Evolutionary conservation across 1,140 invertebrate species (phyloP).

Genomic region (Galleria mellonella): DNA sequence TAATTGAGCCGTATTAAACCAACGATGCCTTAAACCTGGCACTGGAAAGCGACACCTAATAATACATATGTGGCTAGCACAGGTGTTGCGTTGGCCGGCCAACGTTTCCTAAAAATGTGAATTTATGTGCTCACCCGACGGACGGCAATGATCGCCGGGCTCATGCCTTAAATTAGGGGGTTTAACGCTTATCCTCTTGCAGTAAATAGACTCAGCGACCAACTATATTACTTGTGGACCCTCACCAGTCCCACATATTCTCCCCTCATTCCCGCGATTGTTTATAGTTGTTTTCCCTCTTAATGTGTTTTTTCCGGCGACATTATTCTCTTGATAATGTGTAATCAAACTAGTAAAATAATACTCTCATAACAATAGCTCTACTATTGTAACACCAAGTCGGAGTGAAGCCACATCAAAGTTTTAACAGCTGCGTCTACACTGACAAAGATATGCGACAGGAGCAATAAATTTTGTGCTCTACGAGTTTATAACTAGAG

Average conservation of each 20-base stretch:
- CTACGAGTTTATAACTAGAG: conserved; percentile 32
- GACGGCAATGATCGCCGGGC: conserved; percentile 57
- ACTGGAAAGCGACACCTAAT: conserved; percentile 24
- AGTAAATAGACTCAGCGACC: conserved; percentile 46
- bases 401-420: conserved; percentile 15
- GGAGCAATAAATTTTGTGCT: conserved; percentile 26
- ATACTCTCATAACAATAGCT: background rate
- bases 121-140: conserved; percentile 52
- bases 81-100: conserved; percentile 35
- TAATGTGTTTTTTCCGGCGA: conserved; percentile 21
- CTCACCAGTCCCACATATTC: conserved; percentile 9
- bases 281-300: conserved; percentile 22
- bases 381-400: background rate
- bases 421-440: conserved; percentile 12
- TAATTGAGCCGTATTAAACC: too few relatives aligned
- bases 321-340: conserved; percentile 8
- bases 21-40: conserved; percentile 14
- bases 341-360: background rate
- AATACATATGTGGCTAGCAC: conserved; percentile 35
- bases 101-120: conserved; percentile 58
- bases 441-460: conserved; percentile 7
- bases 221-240: conserved; percentile 34
- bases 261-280: conserved; percentile 17
- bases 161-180: conserved; percentile 62
- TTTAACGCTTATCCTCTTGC: conserved; percentile 49